Conservation (phyloP, 53 echinoderm and acorn worm species). For the Mesocentrotus franciscanus region DNA sequence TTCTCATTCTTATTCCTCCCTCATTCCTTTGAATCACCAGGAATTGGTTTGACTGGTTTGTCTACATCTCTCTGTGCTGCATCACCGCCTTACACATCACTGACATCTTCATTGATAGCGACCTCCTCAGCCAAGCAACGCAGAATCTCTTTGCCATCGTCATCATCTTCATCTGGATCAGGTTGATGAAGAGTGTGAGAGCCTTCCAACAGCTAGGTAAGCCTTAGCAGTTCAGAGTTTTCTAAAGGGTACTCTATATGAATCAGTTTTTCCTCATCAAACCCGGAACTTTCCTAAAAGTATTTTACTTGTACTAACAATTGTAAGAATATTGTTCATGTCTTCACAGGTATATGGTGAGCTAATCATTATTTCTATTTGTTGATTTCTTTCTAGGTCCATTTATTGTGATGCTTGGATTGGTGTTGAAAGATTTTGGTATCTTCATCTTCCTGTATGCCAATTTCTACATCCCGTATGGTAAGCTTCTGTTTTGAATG, state of each 20-base stretch:
- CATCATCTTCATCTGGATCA: conserved; percentile 88
- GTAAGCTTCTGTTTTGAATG: conserved; percentile 62
- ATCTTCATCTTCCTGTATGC: conserved; percentile 84
- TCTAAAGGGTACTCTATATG: no score
- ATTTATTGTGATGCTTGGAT: conserved; percentile 92
- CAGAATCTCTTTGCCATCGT: conserved; percentile 77
- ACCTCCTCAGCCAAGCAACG: conserved; percentile 61
- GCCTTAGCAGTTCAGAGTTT: neutral
- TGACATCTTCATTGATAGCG: conserved; percentile 53
- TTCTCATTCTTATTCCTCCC: neutral
- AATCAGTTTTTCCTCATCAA: no score
- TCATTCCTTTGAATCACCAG: conserved; percentile 47
- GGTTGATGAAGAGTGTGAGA: conserved; percentile 86
- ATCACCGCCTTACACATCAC: conserved; percentile 33
- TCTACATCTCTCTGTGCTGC: conserved; percentile 77
- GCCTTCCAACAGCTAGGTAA: conserved; percentile 70
- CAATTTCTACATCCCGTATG: conserved; percentile 92
- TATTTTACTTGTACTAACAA: neutral
- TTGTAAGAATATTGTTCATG: neutral
- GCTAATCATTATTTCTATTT: neutral
- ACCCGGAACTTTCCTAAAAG: neutral
- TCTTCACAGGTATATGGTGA: neutral
- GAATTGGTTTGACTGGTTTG: conserved; percentile 97
- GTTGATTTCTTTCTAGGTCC: conserved; percentile 72
- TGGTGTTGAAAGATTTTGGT: conserved; percentile 78